A percentile compares a stretch with the other conserved stretches of the same genome.
These are phyloP conservation scores for Jordanella pulchra DNA, from an alignment of 2,797 vertebrate species.

Conservation along the genomic window DNA sequence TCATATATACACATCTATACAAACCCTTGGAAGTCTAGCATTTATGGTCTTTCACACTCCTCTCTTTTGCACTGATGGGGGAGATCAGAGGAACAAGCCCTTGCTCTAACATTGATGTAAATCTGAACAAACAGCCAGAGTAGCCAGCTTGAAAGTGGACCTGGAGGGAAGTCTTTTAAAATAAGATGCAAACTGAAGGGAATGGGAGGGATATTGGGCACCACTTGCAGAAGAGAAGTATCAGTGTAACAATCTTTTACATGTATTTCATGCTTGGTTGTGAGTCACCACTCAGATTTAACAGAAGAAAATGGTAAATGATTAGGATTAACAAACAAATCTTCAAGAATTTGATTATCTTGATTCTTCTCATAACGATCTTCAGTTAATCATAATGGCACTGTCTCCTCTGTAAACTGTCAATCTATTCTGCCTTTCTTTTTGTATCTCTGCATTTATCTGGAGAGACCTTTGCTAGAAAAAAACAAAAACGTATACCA, in stretches of 20 bases:
- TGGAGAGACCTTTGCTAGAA: constrained; percentile 34
- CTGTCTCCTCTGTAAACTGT: constrained; percentile 55
- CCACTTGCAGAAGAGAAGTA: constrained; percentile 24
- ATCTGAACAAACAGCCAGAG: constrained; percentile 67
- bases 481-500: constrained; percentile 58
- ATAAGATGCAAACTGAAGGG: constrained; percentile 62
- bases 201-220: constrained; percentile 41
- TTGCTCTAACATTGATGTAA: constrained; percentile 65
- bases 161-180: constrained; percentile 69
- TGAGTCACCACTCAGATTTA: constrained; percentile 5
- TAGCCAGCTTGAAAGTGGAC: constrained; percentile 67
- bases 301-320: not conserved
- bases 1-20: constrained; percentile 2
- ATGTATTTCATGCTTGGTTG: not conserved
- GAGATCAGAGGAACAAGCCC: constrained; percentile 64
- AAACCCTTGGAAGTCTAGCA: constrained; percentile 34
- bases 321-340: constrained; percentile 12
- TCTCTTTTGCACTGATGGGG: constrained; percentile 50
- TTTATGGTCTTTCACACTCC: constrained; percentile 42
- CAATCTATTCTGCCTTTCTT: constrained; percentile 33
- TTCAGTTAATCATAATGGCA: constrained; percentile 51
- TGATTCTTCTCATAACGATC: constrained; percentile 1
- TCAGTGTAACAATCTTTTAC: constrained; percentile 4
- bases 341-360: not conserved
- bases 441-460: constrained; percentile 38